Conservation (phyloP, 2,888 invertebrate genomes). For the Apodemia mormo region DNA sequence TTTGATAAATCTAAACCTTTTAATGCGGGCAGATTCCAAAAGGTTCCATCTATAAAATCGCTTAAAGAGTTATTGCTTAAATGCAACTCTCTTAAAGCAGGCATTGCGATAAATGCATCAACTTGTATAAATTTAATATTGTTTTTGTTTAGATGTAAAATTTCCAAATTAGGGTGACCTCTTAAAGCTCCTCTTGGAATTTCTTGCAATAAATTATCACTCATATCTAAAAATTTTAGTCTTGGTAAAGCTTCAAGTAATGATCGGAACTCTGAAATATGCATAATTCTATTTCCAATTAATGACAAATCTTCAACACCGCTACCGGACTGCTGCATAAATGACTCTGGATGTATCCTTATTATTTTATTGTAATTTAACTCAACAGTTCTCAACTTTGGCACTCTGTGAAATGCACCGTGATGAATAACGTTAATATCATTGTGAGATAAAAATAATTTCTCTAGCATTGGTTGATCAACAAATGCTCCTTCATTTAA, state of each 20-base stretch:
- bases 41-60: slow-evolving; percentile 87
- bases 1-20: slow-evolving; percentile 91
- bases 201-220: slow-evolving; percentile 88
- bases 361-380: slow-evolving; percentile 89
- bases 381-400: slow-evolving; percentile 86
- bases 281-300: slow-evolving; percentile 88
- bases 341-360: slow-evolving; percentile 91
- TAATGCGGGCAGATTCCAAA: slow-evolving; percentile 91
- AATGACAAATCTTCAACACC: slow-evolving; percentile 90
- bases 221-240: slow-evolving; percentile 89
- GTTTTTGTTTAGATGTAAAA: slow-evolving; percentile 91
- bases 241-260: slow-evolving; percentile 89
- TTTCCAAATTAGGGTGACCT: slow-evolving; percentile 90
- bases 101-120: slow-evolving; percentile 92
- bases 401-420: slow-evolving; percentile 91
- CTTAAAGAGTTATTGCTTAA: slow-evolving; percentile 91
- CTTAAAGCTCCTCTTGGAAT: slow-evolving; percentile 89
- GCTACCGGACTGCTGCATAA: slow-evolving; percentile 87
- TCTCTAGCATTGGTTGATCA: slow-evolving; percentile 86
- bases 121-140: slow-evolving; percentile 87
- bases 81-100: slow-evolving; percentile 90
- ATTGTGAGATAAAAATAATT: slow-evolving; percentile 86
- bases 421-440: slow-evolving; percentile 88
- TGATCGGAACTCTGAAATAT: slow-evolving; percentile 87
- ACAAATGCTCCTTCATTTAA: slow-evolving; percentile 90